Evolutionary conservation across 2,113 vertebrate genomes (phyloP).

Genomic region (Capricornis sumatraensis): DNA sequence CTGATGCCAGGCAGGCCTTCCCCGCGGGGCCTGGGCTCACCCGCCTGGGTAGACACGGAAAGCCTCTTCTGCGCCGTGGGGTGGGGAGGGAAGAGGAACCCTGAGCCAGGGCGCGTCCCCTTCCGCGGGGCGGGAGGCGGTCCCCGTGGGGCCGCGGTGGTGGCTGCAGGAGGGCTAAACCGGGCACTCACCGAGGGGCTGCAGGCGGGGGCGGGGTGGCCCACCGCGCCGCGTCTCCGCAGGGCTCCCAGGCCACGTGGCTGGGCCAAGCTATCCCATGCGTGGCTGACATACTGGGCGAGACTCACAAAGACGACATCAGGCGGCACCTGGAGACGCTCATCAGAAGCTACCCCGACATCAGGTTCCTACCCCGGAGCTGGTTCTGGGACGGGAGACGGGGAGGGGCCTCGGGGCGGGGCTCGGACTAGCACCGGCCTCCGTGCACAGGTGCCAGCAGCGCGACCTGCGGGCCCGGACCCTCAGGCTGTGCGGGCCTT

Average conservation of each 20-base stretch:
- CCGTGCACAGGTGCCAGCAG: not conserved
- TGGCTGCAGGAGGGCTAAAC: not conserved
- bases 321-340: constrained; percentile 61
- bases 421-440: accelerated
- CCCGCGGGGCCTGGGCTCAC: not conserved
- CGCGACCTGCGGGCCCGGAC: accelerated
- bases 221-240: accelerated
- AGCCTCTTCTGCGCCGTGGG: accelerated
- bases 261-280: constrained; percentile 59
- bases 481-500: not conserved
- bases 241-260: too few relatives aligned
- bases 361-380: constrained; percentile 69
- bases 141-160: accelerated
- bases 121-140: not conserved
- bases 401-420: accelerated
- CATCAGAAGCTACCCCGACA: constrained; percentile 74
- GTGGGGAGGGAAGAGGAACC: not conserved
- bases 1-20: not conserved
- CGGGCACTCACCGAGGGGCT: accelerated
- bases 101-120: accelerated
- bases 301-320: constrained; percentile 75
- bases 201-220: not conserved
- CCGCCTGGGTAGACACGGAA: not conserved
- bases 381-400: not conserved
- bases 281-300: constrained; percentile 76